Base-by-base conservation (phyloP, 2,888 invertebrate species). In the Helobdella robusta region DNA sequence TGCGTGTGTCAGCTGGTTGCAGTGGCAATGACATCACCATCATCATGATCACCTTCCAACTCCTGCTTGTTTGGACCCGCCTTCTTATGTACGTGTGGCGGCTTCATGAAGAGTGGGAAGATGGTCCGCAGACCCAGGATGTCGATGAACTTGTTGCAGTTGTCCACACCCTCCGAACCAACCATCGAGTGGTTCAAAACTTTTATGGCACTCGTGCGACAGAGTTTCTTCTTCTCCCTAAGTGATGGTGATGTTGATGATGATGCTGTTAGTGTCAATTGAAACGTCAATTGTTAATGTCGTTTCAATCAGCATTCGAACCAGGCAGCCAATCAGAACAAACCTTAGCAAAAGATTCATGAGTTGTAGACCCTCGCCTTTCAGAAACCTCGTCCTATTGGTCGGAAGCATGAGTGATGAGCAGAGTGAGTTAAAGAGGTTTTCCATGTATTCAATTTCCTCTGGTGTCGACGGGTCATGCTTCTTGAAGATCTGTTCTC, bases 31-130 rank as follows among this genome's bases (percentile, higher is more conserved):
- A n/a, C n/a, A n/a, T n/a, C n/a, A n/a, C n/a, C n/a, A n/a, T n/a
- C n/a, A n/a, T n/a, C n/a, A n/a, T n/a, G n/a, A n/a, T n/a, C n/a
- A 86, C 87, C 87, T 84, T 94, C 94, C 73, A 93, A 89, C 76
- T 93, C 91, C 75, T 91, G 90, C n/a, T 72, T 70, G 28, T 72
- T 65, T 15, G 76, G 76, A 2, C 71, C 72, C 0, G 75, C 75
- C 52, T 76, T 76, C 66, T 73, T 76, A 35, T 73, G 71, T 73
- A 88, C 86, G 74, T 89, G 89, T 0, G 98, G 98, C 0, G 97
- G 97, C 81, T 95, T 93, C 97, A 99, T 97, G 77, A 97, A 98
- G 0, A 99, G 82, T 0, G 98, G 98, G 80, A 98, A 99, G 68
- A 99, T 88, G 4, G 94, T 94, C 56, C 97, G 84, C 18, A 99